Evolutionary conservation across 2,888 invertebrate genomes (phyloP).

Genomic region (Caenorhabditis angaria): DNA sequence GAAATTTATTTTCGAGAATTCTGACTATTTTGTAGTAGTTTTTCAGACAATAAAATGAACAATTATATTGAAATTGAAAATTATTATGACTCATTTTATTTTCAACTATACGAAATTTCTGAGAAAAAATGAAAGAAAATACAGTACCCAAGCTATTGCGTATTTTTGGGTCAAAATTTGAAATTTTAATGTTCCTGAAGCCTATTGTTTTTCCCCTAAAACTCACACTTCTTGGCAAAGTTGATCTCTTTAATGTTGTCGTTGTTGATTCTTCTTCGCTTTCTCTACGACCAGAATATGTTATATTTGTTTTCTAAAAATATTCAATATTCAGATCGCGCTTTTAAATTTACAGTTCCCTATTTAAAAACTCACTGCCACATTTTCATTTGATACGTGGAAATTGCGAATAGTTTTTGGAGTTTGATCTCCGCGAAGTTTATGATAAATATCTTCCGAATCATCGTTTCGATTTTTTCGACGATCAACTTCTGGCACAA

Average conservation of each 20-base stretch:
- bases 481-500: slow-evolving; percentile 65
- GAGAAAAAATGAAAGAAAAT: slow-evolving; percentile 1
- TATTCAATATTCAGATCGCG: too few relatives aligned
- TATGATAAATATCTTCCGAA: slow-evolving; percentile 19
- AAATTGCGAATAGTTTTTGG: slow-evolving; percentile 50
- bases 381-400: slow-evolving; percentile 27
- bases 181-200: too few relatives aligned
- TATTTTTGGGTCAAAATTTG: too few relatives aligned
- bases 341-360: neutral
- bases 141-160: slow-evolving; percentile 4
- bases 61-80: slow-evolving; percentile 8
- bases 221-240: slow-evolving; percentile 41
- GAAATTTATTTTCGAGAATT: neutral
- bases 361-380: slow-evolving; percentile 9
- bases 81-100: slow-evolving; percentile 7
- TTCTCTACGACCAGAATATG: slow-evolving; percentile 31
- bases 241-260: slow-evolving; percentile 35
- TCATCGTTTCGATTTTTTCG: slow-evolving; percentile 5
- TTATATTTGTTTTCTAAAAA: slow-evolving; percentile 31
- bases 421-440: slow-evolving; percentile 17
- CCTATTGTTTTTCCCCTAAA: too few relatives aligned
- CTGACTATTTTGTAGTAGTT: slow-evolving; percentile 18
- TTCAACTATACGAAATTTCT: slow-evolving; percentile 14
- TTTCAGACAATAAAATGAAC: slow-evolving; percentile 13
- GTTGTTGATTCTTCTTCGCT: slow-evolving; percentile 33